Evolutionary conservation across 2,113 vertebrate genomes (phyloP).

Genomic region (Silurus asotus): DNA sequence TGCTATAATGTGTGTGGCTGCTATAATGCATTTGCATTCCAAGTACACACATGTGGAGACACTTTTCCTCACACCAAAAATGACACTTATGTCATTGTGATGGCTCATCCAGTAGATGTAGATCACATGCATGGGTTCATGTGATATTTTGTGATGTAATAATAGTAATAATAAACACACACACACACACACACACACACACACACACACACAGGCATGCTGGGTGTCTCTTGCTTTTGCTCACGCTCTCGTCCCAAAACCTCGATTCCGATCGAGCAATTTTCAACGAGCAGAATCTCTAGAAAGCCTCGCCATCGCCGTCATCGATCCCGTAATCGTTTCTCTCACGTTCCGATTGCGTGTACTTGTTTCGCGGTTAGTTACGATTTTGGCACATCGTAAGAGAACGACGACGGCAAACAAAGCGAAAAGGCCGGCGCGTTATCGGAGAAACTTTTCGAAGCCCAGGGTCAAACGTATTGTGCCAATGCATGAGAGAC

Average conservation of each 20-base stretch:
- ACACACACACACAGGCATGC: no score
- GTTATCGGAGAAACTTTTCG: conserved; percentile 36
- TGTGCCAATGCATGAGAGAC: conserved; percentile 27
- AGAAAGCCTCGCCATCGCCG: no score
- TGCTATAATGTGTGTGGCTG: background rate
- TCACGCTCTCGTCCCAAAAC: no score
- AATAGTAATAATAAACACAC: no score
- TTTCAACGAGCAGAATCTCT: no score
- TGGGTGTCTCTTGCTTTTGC: no score
- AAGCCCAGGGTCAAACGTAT: conserved; percentile 48
- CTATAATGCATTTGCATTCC: background rate
- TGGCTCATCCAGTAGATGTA: no score
- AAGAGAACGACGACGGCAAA: background rate
- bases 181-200: no score
- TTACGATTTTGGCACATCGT: background rate
- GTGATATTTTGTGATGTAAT: no score
- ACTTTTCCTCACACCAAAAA: background rate
- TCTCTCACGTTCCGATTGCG: background rate
- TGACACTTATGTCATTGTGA: background rate
- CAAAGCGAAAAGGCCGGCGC: conserved; percentile 14
- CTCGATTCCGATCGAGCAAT: no score
- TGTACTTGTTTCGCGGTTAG: background rate
- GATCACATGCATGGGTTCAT: no score
- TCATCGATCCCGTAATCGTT: background rate
- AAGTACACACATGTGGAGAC: background rate